Conservation (phyloP, 2,113 vertebrate genomes). For the Typhlomys cinereus region DNA sequence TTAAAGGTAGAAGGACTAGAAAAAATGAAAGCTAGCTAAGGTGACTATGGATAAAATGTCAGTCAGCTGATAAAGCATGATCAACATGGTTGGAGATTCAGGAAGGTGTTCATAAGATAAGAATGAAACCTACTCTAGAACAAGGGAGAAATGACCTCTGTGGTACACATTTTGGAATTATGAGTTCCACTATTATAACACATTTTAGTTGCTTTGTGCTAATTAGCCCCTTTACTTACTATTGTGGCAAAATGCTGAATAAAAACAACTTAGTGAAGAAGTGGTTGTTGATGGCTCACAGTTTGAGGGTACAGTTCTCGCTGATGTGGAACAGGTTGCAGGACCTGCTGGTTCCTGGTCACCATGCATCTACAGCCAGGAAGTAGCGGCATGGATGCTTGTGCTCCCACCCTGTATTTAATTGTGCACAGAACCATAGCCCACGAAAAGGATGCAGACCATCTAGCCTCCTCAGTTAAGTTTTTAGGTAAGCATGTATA, state of each 20-base stretch:
- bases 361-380: background rate
- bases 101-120: background rate
- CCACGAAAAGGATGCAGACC: fast-evolving
- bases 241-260: background rate
- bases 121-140: background rate
- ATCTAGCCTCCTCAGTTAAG: no score
- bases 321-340: background rate
- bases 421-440: background rate
- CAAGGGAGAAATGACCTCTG: background rate
- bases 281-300: background rate
- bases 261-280: background rate
- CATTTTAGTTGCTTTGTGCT: background rate
- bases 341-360: background rate
- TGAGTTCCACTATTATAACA: background rate
- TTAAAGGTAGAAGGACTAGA: background rate
- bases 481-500: background rate
- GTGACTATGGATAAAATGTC: background rate
- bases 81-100: background rate
- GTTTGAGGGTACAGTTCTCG: no score
- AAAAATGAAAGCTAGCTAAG: background rate
- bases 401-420: background rate
- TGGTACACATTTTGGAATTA: background rate
- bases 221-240: background rate
- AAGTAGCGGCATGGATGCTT: background rate
- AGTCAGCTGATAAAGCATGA: background rate